A percentile compares a stretch with the other conserved stretches of the same genome.
Evolutionary conservation across 2,113 vertebrate species (phyloP).

Genomic region (Melanerpes formicivorus): DNA sequence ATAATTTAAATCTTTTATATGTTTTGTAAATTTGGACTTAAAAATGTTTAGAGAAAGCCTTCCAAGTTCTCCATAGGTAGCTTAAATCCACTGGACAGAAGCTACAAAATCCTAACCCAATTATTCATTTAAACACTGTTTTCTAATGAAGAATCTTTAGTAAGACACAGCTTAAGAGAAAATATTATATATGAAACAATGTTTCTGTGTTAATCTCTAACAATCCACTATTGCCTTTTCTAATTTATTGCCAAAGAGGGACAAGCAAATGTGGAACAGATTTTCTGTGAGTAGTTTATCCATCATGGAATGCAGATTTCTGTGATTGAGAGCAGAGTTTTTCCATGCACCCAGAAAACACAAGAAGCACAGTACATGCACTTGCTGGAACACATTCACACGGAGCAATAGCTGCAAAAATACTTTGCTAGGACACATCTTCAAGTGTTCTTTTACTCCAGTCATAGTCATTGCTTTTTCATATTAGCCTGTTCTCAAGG

Average conservation of each 20-base stretch:
- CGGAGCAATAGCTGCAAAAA: not conserved
- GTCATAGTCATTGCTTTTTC: not conserved
- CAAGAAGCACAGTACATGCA: rapidly evolving
- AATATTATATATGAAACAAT: not conserved
- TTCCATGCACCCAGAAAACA: not conserved
- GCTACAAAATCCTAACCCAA: not conserved
- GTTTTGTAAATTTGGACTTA: not conserved
- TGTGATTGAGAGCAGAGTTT: not conserved
- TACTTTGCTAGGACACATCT: not conserved
- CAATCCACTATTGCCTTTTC: not conserved
- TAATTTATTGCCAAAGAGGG: slow-evolving; percentile 4
- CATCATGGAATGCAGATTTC: slow-evolving; percentile 2
- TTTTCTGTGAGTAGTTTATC: slow-evolving; percentile 33
- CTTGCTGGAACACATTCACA: not conserved
- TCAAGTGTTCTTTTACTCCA: not conserved
- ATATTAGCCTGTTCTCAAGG: not conserved
- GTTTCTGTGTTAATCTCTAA: not conserved
- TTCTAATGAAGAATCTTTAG: not conserved
- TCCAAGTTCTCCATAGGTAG: not conserved
- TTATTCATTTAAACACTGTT: not conserved
- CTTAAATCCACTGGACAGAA: not conserved
- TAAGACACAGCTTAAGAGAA: not conserved
- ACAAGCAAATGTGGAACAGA: slow-evolving; percentile 5
- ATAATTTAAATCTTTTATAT: not conserved
- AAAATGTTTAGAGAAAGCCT: not conserved